phyloP scores from a whole-genome alignment of 2,113 vertebrate species.

The Xiphorhynchus elegans region DNA sequence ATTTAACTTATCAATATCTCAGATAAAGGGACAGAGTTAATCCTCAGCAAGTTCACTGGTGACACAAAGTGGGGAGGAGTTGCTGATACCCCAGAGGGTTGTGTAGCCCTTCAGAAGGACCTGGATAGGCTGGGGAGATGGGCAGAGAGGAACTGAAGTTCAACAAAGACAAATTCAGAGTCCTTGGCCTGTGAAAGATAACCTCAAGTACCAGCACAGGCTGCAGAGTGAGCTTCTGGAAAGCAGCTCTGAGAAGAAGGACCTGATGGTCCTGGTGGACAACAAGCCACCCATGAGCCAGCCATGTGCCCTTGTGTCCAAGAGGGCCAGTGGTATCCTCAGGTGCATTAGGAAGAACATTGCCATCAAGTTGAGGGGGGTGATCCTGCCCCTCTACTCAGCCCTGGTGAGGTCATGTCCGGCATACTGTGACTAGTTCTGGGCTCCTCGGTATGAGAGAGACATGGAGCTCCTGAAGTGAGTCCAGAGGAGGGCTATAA shows the following conservation, averaged over 20 bases:
- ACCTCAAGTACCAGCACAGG: not conserved
- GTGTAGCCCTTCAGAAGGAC: not conserved
- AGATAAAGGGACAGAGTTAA: not conserved
- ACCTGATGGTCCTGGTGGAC: not conserved
- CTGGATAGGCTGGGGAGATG: not conserved
- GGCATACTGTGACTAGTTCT: not conserved
- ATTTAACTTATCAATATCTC: not conserved
- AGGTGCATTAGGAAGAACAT: not conserved
- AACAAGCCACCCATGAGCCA: not conserved
- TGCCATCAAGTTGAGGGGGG: not conserved
- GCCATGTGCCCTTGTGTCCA: not conserved
- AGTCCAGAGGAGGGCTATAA: not conserved
- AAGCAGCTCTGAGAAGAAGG: not conserved
- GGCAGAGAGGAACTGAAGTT: not conserved
- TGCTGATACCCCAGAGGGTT: accelerated
- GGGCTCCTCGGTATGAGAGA: not conserved
- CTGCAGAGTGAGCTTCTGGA: not conserved
- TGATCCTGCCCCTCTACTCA: not conserved
- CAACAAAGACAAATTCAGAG: not conserved
- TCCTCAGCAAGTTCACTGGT: not conserved
- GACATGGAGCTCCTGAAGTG: not conserved
- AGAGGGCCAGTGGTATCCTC: not conserved
- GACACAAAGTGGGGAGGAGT: not conserved
- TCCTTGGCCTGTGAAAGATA: not conserved
- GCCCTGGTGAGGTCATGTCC: not conserved